Percentiles rank a stretch among this genome's conserved stretches.
Evolutionary conservation across 2,113 vertebrate species (phyloP).

Genomic region (Phaethornis superciliosus): DNA sequence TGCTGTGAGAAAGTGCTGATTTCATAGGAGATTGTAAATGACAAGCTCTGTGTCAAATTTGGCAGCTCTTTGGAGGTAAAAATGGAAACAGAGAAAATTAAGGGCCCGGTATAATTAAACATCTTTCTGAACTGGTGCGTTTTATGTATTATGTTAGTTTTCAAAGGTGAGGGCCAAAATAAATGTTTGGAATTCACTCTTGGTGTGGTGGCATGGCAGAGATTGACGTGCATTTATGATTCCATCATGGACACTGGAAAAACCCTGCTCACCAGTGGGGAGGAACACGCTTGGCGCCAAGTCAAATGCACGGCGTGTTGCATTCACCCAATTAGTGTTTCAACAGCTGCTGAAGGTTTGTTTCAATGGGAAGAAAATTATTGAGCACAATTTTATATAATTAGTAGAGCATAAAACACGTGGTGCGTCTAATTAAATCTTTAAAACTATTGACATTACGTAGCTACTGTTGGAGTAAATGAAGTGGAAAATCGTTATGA

Average conservation of each 20-base stretch:
- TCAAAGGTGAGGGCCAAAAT: slow-evolving; percentile 49
- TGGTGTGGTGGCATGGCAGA: not conserved
- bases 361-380: slow-evolving; percentile 71
- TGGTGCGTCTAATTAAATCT: slow-evolving; percentile 72
- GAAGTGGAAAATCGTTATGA: slow-evolving; percentile 67
- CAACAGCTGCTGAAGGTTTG: slow-evolving; percentile 72
- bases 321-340: slow-evolving; percentile 72
- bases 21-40: slow-evolving; percentile 31
- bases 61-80: slow-evolving; percentile 16
- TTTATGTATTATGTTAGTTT: slow-evolving; percentile 42
- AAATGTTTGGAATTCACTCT: slow-evolving; percentile 35
- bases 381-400: slow-evolving; percentile 70
- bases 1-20: not conserved
- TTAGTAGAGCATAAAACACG: slow-evolving; percentile 76
- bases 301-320: slow-evolving; percentile 28
- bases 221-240: slow-evolving; percentile 17
- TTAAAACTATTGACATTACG: slow-evolving; percentile 72
- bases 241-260: slow-evolving; percentile 59
- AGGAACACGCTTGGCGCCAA: slow-evolving; percentile 1
- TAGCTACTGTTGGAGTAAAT: slow-evolving; percentile 74
- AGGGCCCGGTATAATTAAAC: slow-evolving; percentile 25
- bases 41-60: not conserved
- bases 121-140: slow-evolving; percentile 25
- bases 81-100: slow-evolving; percentile 17
- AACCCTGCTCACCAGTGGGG: not conserved